Evolutionary conservation across 2,888 invertebrate species (phyloP).

Genomic region (Cephus runcator): DNA sequence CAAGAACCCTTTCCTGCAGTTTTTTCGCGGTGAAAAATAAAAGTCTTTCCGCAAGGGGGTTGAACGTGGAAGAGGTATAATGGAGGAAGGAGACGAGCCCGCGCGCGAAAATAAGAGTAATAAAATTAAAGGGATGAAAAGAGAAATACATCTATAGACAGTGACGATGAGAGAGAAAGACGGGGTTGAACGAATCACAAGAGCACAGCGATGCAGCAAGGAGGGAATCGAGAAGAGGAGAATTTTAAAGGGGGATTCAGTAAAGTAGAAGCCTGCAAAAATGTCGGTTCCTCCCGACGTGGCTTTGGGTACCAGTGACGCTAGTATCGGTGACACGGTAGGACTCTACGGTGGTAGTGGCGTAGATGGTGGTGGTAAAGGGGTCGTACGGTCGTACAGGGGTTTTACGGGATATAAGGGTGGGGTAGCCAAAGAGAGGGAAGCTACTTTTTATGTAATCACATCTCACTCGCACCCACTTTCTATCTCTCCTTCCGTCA

Average conservation of each 20-base stretch:
- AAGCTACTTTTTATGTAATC: conserved; percentile 21
- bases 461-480: neutral
- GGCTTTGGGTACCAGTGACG: neutral
- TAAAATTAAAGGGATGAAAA: conserved; percentile 28
- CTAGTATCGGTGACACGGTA: conserved; percentile 15
- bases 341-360: neutral
- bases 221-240: conserved; percentile 12
- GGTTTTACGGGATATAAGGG: conserved; percentile 24
- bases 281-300: neutral
- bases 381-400: conserved; percentile 24
- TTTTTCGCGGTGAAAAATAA: conserved; percentile 51
- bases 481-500: neutral
- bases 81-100: conserved; percentile 8
- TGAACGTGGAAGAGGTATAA: conserved; percentile 16
- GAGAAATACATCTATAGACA: neutral
- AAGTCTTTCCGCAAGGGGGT: conserved; percentile 29
- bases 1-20: conserved; percentile 46
- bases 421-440: conserved; percentile 24
- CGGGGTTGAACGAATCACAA: conserved; percentile 6
- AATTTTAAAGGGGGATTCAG: neutral
- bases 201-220: conserved; percentile 5
- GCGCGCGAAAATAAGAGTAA: conserved; percentile 41
- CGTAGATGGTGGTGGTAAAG: conserved; percentile 23
- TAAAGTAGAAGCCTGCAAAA: neutral
- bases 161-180: neutral